Base-by-base conservation (phyloP, 2,797 vertebrate species). In the Odontamblyopus lacepedii region DNA sequence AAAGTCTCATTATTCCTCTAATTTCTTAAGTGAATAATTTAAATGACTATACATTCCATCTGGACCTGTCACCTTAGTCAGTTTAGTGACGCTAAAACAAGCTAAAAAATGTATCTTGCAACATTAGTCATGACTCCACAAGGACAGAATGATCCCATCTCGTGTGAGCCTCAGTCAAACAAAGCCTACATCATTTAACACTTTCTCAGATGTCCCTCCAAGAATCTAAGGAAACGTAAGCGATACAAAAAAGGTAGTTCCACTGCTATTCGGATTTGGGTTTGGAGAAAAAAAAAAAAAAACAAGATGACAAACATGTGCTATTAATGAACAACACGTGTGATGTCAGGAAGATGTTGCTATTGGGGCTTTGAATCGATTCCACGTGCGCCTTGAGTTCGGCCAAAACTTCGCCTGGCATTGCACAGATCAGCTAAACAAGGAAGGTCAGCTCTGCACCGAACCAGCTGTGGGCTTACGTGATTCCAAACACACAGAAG, bases 341-440 rank as follows among this genome's bases (percentile, higher is more conserved):
- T 69, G 12, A 67, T 29, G 81, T 86, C 78, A 75, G 75, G 87
- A 85, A 78, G 86, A 88, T 81, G 81, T 83, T 81, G 67, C 87
- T 85, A 55, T 84, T 89, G 73, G 74, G 71, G 81, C 69, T 76
- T 74, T 55, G 85, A 86, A 86, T 87, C 82, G 78, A 78, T 87
- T 86, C 85, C 90, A 90, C 86, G 30, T 83, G 85, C 51, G 67
- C 73, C 75, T 27, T 0, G 81, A 85, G 88, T 91, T 91, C 90
- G 93, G 94, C 92, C 91, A 92, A 93, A 86, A 13, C 83, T 66
- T 9, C 73, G 85, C 84, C 86, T 84, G 86, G 82, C 76, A 88
- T 77, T 86, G 88, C 88, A 89, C 85, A 80, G 67, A 69, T 67
- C 79, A 77, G 26, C 69, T 81, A 84, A 88, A 89, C 77, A 44